Percentiles rank a stretch among this genome's conserved stretches.
phyloP scores from a whole-genome alignment of 2,113 vertebrate species.

The Shinisaurus crocodilurus region DNA sequence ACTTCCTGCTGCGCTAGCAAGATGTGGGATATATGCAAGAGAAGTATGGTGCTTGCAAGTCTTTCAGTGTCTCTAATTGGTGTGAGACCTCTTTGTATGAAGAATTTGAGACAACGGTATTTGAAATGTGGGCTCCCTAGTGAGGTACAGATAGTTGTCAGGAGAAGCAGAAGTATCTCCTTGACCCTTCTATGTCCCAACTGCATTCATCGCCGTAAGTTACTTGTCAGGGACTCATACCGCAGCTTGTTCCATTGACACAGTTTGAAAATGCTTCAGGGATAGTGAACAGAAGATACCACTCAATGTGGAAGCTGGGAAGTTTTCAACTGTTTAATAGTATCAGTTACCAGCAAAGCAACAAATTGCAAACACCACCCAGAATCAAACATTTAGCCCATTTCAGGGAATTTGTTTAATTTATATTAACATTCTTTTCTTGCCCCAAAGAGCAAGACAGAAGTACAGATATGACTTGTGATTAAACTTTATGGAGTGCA shows the following conservation, averaged over 20 bases:
- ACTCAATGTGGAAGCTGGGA: background rate
- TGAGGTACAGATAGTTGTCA: background rate
- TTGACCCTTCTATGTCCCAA: background rate
- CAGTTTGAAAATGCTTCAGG: background rate
- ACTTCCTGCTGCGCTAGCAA: background rate
- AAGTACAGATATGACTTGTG: background rate
- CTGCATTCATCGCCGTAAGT: background rate
- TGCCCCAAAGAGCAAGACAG: background rate
- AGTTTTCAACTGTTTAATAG: background rate
- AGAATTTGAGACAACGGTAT: background rate
- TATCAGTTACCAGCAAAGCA: background rate
- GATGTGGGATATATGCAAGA: background rate
- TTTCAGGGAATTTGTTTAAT: background rate
- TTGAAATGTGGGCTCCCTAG: background rate
- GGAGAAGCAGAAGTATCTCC: background rate
- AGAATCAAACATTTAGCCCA: conserved; percentile 18
- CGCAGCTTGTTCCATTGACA: background rate
- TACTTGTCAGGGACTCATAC: background rate
- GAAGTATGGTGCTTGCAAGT: background rate
- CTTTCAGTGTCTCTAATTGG: background rate
- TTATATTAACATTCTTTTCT: background rate
- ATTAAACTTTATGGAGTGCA: background rate
- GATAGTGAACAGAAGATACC: background rate
- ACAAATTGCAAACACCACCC: background rate
- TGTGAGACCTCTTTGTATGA: background rate